Evolutionary conservation across 2,113 vertebrate species (phyloP).

Genomic region (Indicator indicator): DNA sequence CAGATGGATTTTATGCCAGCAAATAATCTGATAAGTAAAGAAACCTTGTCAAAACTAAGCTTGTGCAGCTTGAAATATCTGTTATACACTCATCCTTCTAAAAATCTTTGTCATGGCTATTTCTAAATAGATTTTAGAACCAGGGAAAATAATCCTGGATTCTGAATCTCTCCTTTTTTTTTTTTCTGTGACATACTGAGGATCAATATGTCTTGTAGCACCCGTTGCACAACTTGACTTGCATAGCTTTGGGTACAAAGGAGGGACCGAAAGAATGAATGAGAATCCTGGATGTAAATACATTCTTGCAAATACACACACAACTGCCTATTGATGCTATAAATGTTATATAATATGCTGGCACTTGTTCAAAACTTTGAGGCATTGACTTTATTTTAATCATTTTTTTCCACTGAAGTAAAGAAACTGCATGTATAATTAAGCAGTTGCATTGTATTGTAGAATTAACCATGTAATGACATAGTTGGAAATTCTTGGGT

Average conservation of each 20-base stretch:
- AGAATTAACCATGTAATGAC: conserved; percentile 84
- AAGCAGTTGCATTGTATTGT: conserved; percentile 77
- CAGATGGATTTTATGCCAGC: background rate
- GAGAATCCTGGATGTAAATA: background rate
- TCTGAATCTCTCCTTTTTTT: background rate
- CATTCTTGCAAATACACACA: background rate
- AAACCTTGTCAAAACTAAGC: background rate
- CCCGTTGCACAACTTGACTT: background rate
- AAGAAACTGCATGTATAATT: conserved; percentile 82
- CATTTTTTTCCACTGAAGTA: conserved; percentile 75
- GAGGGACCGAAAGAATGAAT: background rate
- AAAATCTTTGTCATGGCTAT: background rate
- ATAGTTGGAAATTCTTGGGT: conserved; percentile 81
- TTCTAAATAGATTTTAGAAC: background rate
- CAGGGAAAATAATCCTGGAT: background rate
- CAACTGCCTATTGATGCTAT: background rate
- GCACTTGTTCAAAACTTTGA: conserved; percentile 74
- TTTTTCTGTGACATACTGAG: background rate
- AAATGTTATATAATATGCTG: conserved; percentile 70
- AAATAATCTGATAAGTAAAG: background rate
- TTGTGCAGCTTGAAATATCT: background rate
- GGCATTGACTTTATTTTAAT: conserved; percentile 80
- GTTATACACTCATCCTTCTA: background rate
- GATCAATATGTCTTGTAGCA: background rate
- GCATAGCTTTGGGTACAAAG: background rate